These are phyloP conservation scores for Lysandra bellargus DNA, from an alignment of 2,888 invertebrate species.

Conservation along the genomic window DNA sequence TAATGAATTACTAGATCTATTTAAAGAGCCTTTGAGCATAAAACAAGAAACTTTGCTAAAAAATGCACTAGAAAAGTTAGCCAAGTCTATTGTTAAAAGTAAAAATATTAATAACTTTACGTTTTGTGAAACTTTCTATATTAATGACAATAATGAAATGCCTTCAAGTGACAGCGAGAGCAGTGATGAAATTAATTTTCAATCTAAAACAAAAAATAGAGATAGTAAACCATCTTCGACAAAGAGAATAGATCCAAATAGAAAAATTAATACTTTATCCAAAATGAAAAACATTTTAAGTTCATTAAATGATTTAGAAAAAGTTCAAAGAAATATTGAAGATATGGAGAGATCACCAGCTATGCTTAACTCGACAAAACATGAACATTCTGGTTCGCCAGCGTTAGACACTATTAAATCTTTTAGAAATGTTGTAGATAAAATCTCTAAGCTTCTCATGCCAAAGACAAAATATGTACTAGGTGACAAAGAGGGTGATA, in stretches of 20 bases:
- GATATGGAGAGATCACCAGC: slow-evolving; percentile 44
- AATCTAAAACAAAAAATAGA: slow-evolving; percentile 36
- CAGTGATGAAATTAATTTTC: slow-evolving; percentile 33
- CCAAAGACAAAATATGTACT: slow-evolving; percentile 54
- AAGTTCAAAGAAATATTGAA: slow-evolving; percentile 51
- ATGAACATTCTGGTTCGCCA: background rate
- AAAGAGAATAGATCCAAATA: background rate
- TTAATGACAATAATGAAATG: slow-evolving; percentile 44
- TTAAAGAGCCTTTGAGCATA: slow-evolving; percentile 66
- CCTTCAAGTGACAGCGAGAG: slow-evolving; percentile 38
- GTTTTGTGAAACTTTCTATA: slow-evolving; percentile 55
- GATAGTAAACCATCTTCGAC: slow-evolving; percentile 34
- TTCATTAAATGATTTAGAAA: slow-evolving; percentile 61
- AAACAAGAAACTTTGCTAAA: slow-evolving; percentile 67
- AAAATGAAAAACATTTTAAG: slow-evolving; percentile 61
- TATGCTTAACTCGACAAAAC: background rate
- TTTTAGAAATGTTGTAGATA: slow-evolving; percentile 60
- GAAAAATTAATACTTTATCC: slow-evolving; percentile 49
- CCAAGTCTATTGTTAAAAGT: slow-evolving; percentile 56
- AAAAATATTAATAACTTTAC: slow-evolving; percentile 56
- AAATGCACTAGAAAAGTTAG: slow-evolving; percentile 62
- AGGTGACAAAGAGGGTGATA: slow-evolving; percentile 49
- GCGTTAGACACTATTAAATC: background rate
- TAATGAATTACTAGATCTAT: slow-evolving; percentile 62
- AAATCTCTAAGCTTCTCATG: slow-evolving; percentile 61